These are phyloP conservation scores for Zeus faber DNA, from an alignment of 2,113 vertebrate genomes.

Conservation along the genomic window DNA sequence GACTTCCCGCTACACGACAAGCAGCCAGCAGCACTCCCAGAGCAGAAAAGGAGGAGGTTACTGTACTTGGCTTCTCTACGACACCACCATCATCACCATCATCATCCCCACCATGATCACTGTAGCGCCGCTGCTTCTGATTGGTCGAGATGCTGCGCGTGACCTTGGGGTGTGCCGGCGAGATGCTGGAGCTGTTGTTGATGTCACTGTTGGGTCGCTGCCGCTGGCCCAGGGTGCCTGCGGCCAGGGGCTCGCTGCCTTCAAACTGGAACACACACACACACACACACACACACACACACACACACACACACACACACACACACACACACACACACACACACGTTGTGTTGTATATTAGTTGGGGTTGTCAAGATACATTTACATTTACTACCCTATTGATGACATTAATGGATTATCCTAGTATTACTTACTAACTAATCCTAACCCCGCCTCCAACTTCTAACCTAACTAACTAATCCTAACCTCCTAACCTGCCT, in stretches of 20 bases:
- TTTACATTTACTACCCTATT: no score
- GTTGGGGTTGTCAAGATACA: no score
- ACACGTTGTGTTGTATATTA: no score
- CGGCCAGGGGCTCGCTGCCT: conserved; percentile 87
- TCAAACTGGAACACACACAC: conserved; percentile 95
- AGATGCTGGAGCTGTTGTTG: conserved; percentile 93
- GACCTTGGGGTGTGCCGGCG: conserved; percentile 96
- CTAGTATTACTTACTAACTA: no score
- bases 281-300: neutral
- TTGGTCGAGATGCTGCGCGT: conserved; percentile 95
- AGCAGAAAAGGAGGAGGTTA: conserved; percentile 60
- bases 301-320: conserved; percentile 7
- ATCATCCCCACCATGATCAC: conserved; percentile 91
- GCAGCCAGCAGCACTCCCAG: conserved; percentile 65
- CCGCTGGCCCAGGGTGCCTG: conserved; percentile 86
- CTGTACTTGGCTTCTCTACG: conserved; percentile 74
- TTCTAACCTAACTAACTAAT: no score
- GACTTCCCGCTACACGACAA: conserved; percentile 58
- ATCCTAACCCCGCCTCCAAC: no score
- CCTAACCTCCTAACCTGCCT: no score
- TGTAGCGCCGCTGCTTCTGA: conserved; percentile 97
- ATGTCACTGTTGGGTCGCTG: conserved; percentile 93
- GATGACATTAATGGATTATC: no score
- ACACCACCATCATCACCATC: conserved; percentile 58
- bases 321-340: neutral